Base-by-base conservation (phyloP, 2,888 invertebrate genomes). In the Polydrusus cervinus region DNA sequence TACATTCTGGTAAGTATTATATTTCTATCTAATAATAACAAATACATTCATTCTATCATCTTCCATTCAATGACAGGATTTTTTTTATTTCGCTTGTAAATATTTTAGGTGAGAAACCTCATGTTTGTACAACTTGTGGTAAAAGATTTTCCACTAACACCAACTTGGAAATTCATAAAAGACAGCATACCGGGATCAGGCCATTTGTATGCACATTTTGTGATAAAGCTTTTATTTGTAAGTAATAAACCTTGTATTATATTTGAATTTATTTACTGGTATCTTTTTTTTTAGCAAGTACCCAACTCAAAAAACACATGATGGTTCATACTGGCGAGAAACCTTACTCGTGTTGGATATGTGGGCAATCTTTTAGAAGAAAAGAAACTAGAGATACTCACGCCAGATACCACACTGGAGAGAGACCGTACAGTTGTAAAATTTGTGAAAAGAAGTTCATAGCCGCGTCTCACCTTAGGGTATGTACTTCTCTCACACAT, bases 341-440 rank as follows among this genome's bases (percentile, higher is more conserved):
- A 73, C 87, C 87, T 0, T 87, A 87, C 78, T 83, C 84, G 30
- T 87, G 87, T 78, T 86, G 85, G 84, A 86, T 86, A 62, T 87
- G 87, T 77, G 87, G 87, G 1, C 85, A 85, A 79, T 80, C 85
- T 9, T 87, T 87, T 79, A 77, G 86, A 40, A 82, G 85, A 74
- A 87, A 87, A 81, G 86, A 87, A 78, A 87, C 87, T 0, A 80
- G 87, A 64, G 87, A 87, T 77, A 86, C 87, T 5, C 87, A 87
- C 76, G 82, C 85, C 5, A 79, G 87, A 9, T 87, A 86, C 71
- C 87, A 87, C 66, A 87, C 87, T 1, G 86, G 86, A 0, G 86
- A 87, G 76, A 79, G 87, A 57, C 87, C 86, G 0, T 87, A 83
- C 74, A 80, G 81, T 10, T 87, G 87, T 78, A 81, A 80, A 30